These are phyloP conservation scores for Orthonyx spaldingii DNA, from an alignment of 2,113 vertebrate species.

Conservation along the genomic window DNA sequence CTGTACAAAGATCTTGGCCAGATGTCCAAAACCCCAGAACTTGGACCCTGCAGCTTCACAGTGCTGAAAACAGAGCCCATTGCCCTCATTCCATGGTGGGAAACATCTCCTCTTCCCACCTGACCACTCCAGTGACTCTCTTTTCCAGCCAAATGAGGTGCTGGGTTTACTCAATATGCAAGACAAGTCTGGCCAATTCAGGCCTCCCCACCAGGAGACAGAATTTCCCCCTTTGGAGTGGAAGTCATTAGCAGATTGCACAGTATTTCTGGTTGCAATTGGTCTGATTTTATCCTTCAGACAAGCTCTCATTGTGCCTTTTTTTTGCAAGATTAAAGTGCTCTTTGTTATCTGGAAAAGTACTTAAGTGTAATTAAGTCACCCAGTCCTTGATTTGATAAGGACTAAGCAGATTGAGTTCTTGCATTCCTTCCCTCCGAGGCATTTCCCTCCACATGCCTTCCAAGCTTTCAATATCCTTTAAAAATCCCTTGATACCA, in stretches of 20 bases:
- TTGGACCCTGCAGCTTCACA: background rate
- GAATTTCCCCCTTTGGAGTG: background rate
- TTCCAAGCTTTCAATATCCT: background rate
- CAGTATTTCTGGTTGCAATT: background rate
- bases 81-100: background rate
- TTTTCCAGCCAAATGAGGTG: background rate
- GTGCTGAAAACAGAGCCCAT: background rate
- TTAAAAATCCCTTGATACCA: background rate
- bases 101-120: background rate
- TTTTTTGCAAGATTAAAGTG: background rate
- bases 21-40: background rate
- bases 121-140: background rate
- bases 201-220: background rate
- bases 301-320: background rate
- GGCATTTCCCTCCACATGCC: background rate
- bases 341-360: conserved; percentile 8
- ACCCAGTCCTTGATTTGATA: conserved; percentile 1
- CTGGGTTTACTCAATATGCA: background rate
- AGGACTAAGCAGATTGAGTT: background rate
- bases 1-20: background rate
- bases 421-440: background rate
- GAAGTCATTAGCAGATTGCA: background rate
- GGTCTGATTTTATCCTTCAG: background rate
- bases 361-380: conserved; percentile 43
- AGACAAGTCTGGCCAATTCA: background rate